These are phyloP conservation scores for Epinotia brunnichana DNA, from an alignment of 2,888 invertebrate species.

Conservation along the genomic window DNA sequence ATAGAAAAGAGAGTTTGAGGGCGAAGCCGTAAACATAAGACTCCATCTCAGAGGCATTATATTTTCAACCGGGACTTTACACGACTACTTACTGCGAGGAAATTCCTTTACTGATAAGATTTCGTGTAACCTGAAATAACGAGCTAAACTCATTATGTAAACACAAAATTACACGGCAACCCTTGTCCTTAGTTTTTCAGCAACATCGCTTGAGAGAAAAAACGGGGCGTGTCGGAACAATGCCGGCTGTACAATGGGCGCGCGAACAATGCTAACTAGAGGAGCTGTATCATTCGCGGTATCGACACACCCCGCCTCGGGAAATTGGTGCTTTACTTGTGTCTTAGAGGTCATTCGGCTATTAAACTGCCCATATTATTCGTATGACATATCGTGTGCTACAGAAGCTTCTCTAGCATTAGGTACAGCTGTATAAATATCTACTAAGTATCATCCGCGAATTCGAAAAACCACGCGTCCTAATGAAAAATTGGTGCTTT, in stretches of 20 bases:
- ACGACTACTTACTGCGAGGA: background rate
- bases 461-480: too few species aligned
- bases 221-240: conserved; percentile 81
- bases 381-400: background rate
- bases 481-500: too few species aligned
- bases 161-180: conserved; percentile 54
- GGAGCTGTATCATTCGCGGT: conserved; percentile 76
- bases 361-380: background rate
- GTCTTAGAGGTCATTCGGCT: conserved; percentile 11
- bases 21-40: background rate
- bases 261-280: conserved; percentile 80
- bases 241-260: conserved; percentile 73
- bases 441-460: too few species aligned
- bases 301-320: conserved; percentile 58
- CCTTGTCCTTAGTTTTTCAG: conserved; percentile 50
- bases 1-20: background rate
- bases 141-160: conserved; percentile 54
- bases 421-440: too few species aligned
- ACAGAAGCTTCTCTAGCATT: too few species aligned
- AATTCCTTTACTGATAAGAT: conserved; percentile 8
- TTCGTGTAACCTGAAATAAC: conserved; percentile 11
- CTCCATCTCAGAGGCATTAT: background rate
- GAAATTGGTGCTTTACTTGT: conserved; percentile 53
- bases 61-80: background rate
- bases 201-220: conserved; percentile 72